Base-by-base conservation (phyloP, 1,140 invertebrate species). In the Marisa cornuarietis region DNA sequence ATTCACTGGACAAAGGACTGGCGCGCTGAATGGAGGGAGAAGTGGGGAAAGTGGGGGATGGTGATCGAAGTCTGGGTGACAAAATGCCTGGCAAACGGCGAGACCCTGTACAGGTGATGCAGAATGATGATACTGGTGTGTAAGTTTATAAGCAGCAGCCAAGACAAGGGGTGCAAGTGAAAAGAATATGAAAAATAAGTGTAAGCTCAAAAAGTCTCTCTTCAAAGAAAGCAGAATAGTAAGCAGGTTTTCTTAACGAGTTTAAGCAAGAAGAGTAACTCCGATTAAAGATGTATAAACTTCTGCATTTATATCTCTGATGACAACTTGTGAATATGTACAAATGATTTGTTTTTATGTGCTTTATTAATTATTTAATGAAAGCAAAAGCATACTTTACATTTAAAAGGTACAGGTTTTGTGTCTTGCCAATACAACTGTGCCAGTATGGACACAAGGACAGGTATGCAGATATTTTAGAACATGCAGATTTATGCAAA, bases 1-100 rank as follows among this genome's bases (percentile, higher is more conserved):
- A 97, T 84, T 94, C 94, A 90, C 95, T 95, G 88, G 95, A 97
- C 90, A 96, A 93, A 83, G 95, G 95, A 91, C 94, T 96, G 91
- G 76, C 69, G 26, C 76, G 83, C 79, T 84, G 79, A 79, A 82
- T 84, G 42, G 85, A 84, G 42, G 86, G 88, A 65, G 83, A 85
- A 31, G 78, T 26, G 49, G 83, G 85, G 74, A 84, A 86, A n/a
- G 87, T 88, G 18, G 89, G 88, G 58, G 88, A 89, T 26, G 87
- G 87, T 69, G 84, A 87, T 49, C 87, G 81, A 42, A 88, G 80
- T 42, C 86, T 79, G 69, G 88, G 87, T 24, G 89, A 89, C 69
- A 83, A 68, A 49, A 89, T 49, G 79, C 87, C 85, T 18, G 84
- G 79, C 62, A 83, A 79, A 61, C 86, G 83, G 52, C 88, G 85